Conservation (phyloP, 2,797 vertebrate genomes). For the Pseudochaenichthys georgianus region DNA sequence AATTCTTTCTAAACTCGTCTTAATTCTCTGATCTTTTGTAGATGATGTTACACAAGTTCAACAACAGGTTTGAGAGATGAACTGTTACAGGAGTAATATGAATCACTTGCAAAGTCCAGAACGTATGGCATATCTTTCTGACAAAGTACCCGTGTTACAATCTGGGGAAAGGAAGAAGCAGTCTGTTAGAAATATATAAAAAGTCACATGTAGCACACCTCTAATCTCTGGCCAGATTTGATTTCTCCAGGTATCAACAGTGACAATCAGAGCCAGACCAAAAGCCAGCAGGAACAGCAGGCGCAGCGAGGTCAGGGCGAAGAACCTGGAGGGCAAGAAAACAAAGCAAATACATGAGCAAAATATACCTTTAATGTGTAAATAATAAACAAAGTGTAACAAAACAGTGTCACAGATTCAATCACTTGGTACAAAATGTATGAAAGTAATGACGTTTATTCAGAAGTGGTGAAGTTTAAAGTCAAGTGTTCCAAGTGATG, state of each 20-base stretch:
- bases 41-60: conserved; percentile 9
- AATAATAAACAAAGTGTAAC: neutral
- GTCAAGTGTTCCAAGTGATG: neutral
- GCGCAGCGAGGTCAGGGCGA: conserved; percentile 93
- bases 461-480: neutral
- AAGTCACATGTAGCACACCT: conserved; percentile 83
- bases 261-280: conserved; percentile 86
- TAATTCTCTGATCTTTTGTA: neutral
- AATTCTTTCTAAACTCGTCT: neutral
- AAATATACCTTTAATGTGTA: neutral
- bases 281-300: conserved; percentile 91
- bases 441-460: neutral
- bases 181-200: conserved; percentile 7
- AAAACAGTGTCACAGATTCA: neutral
- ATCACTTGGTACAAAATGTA: neutral
- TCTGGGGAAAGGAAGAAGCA: conserved; percentile 2
- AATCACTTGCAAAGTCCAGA: conserved; percentile 21
- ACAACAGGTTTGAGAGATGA: conserved; percentile 13
- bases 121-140: conserved; percentile 1
- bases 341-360: conserved; percentile 34
- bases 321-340: conserved; percentile 86
- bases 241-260: conserved; percentile 93
- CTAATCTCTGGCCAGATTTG: conserved; percentile 94
- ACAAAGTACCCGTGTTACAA: conserved; percentile 17
- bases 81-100: conserved; percentile 17